These are phyloP conservation scores for Tenthredo notha DNA, from an alignment of 2,888 invertebrate genomes.

Conservation along the genomic window DNA sequence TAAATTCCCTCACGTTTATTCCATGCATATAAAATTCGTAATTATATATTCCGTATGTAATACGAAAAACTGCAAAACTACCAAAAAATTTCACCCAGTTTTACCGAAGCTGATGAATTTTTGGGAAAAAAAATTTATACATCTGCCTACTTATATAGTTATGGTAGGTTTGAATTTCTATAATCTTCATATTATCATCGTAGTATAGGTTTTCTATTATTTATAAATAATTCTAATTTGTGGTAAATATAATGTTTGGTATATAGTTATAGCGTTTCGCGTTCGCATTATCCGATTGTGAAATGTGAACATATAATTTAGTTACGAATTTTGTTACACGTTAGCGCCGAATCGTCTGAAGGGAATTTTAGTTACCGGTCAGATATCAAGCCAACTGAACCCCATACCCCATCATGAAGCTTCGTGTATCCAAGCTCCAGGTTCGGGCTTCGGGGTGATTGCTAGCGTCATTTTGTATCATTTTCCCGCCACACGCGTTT, in stretches of 20 bases:
- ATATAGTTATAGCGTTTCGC: neutral
- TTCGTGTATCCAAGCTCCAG: slow-evolving; percentile 44
- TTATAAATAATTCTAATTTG: neutral
- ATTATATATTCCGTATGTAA: neutral
- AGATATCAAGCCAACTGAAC: slow-evolving; percentile 16
- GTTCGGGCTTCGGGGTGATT: slow-evolving; percentile 60
- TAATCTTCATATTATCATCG: too few relatives aligned
- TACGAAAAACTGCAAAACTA: too few relatives aligned
- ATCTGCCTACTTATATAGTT: too few relatives aligned
- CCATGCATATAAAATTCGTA: neutral
- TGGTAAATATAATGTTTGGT: neutral
- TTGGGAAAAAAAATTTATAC: too few relatives aligned
- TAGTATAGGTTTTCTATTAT: too few relatives aligned
- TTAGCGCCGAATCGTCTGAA: slow-evolving; percentile 9
- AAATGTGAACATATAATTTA: neutral
- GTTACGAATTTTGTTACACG: neutral
- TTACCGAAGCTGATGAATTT: too few relatives aligned
- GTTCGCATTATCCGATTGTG: neutral
- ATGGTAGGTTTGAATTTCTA: too few relatives aligned
- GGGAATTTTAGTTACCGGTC: slow-evolving; percentile 27
- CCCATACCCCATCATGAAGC: neutral
- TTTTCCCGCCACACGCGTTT: slow-evolving; percentile 73
- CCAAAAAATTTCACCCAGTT: too few relatives aligned
- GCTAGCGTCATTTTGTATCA: slow-evolving; percentile 73
- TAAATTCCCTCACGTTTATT: neutral